Evolutionary conservation across 2,888 invertebrate genomes (phyloP).

Genomic region (Scaptomyza tumidula): DNA sequence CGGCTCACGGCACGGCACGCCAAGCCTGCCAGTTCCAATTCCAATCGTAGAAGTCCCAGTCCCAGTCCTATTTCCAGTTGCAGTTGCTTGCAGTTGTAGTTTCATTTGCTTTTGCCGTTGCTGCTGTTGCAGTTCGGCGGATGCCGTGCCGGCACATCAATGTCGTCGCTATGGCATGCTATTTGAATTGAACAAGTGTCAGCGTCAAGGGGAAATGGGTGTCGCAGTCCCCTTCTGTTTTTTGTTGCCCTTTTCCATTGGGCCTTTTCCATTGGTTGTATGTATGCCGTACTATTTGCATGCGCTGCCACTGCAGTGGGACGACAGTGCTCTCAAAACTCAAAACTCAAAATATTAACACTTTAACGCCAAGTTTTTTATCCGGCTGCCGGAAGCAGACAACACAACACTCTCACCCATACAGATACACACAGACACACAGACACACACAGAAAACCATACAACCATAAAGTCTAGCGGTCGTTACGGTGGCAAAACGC

Average conservation of each 20-base stretch:
- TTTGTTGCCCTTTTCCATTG: conserved; percentile 18
- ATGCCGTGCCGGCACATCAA: conserved; percentile 79
- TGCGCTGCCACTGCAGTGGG: conserved; percentile 54
- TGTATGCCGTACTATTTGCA: conserved; percentile 54
- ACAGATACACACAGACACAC: conserved; percentile 10
- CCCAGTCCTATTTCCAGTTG: conserved; percentile 30
- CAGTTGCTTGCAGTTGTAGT: conserved; percentile 26
- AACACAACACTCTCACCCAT: conserved; percentile 57
- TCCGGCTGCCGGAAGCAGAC: conserved; percentile 80
- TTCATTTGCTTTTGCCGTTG: conserved; percentile 20
- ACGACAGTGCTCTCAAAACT: conserved; percentile 76
- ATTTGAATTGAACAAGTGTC: conserved; percentile 79
- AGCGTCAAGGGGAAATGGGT: conserved; percentile 72
- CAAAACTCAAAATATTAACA: conserved; percentile 80
- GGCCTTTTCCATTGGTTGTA: conserved; percentile 2
- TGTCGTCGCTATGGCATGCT: conserved; percentile 75
- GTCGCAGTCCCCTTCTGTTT: conserved; percentile 19
- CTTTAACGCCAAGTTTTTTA: conserved; percentile 79
- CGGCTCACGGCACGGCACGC: conserved; percentile 25
- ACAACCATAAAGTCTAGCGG: conserved; percentile 56
- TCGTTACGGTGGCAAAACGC: conserved; percentile 75
- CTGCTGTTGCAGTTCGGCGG: conserved; percentile 33
- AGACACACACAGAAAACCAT: conserved; percentile 15
- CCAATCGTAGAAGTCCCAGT: conserved; percentile 27
- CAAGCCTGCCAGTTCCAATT: conserved; percentile 25